Percentiles rank a stretch among this genome's conserved stretches.
Evolutionary conservation across 2,797 vertebrate species (phyloP).

Genomic region (Schizopygopsis pylzovi): DNA sequence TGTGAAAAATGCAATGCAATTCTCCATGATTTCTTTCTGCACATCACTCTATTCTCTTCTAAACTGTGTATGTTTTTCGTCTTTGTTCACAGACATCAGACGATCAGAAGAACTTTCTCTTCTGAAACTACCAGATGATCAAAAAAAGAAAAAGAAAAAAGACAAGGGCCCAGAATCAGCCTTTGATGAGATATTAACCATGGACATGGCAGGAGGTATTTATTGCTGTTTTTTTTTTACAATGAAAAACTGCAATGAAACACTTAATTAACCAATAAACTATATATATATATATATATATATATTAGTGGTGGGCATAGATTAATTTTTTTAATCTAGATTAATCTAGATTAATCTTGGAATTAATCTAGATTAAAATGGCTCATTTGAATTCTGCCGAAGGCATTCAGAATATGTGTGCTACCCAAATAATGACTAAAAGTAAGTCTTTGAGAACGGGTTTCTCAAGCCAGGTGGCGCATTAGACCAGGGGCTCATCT

Average conservation of each 20-base stretch:
- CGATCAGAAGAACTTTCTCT: slow-evolving; percentile 93
- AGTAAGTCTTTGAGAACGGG: too few relatives aligned
- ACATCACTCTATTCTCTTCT: not conserved
- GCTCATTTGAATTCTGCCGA: too few relatives aligned
- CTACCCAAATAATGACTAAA: too few relatives aligned
- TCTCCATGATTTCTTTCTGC: not conserved
- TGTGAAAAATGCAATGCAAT: not conserved
- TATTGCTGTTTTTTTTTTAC: slow-evolving; percentile 57
- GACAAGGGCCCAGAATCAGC: slow-evolving; percentile 81
- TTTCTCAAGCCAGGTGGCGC: too few relatives aligned
- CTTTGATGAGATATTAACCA: slow-evolving; percentile 86
- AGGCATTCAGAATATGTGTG: too few relatives aligned
- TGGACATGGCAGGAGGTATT: slow-evolving; percentile 82
- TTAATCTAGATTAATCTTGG: too few relatives aligned
- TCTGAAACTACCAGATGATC: slow-evolving; percentile 83
- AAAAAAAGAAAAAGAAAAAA: slow-evolving; percentile 94
- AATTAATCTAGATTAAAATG: too few relatives aligned
- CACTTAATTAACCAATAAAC: not conserved
- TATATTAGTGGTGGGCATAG: too few relatives aligned
- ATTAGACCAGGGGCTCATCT: too few relatives aligned
- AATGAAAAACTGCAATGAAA: too few relatives aligned
- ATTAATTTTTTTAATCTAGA: too few relatives aligned
- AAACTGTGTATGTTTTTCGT: not conserved
- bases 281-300: too few relatives aligned
- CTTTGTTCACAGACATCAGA: slow-evolving; percentile 84